Conservation (phyloP, 2,113 vertebrate genomes). For the Pyrgilauda ruficollis region DNA sequence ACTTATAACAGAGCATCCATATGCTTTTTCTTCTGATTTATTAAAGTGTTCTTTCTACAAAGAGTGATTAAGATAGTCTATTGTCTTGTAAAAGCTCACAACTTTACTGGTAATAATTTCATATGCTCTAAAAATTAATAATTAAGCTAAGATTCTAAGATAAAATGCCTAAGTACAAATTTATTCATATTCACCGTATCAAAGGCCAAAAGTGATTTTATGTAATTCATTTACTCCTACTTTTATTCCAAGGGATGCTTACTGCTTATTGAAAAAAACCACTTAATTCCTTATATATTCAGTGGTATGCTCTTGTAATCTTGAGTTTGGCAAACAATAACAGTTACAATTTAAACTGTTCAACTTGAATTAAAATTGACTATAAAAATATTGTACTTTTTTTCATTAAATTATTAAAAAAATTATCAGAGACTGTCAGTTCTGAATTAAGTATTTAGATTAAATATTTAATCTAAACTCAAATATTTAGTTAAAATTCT, state of each 20-base stretch:
- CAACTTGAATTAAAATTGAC: neutral
- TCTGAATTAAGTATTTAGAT: constrained; percentile 36
- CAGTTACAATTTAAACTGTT: neutral
- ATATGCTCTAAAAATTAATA: neutral
- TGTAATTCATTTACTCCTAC: neutral
- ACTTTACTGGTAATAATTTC: neutral
- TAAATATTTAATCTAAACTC: constrained; percentile 17
- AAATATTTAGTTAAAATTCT: constrained; percentile 15
- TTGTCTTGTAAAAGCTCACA: neutral
- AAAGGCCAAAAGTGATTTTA: neutral
- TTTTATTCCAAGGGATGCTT: neutral
- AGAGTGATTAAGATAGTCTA: neutral
- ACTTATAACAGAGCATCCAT: neutral
- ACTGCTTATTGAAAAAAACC: neutral
- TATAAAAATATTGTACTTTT: neutral
- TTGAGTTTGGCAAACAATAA: neutral
- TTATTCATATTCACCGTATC: neutral
- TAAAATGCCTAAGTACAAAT: neutral
- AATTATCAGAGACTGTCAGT: neutral
- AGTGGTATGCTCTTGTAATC: neutral
- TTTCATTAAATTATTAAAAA: neutral
- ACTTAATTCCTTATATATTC: neutral
- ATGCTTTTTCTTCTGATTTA: neutral
- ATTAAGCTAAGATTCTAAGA: neutral
- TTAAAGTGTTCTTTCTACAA: neutral